These are phyloP conservation scores for Dissostichus mawsoni DNA, from an alignment of 2,113 vertebrate species.

Conservation along the genomic window DNA sequence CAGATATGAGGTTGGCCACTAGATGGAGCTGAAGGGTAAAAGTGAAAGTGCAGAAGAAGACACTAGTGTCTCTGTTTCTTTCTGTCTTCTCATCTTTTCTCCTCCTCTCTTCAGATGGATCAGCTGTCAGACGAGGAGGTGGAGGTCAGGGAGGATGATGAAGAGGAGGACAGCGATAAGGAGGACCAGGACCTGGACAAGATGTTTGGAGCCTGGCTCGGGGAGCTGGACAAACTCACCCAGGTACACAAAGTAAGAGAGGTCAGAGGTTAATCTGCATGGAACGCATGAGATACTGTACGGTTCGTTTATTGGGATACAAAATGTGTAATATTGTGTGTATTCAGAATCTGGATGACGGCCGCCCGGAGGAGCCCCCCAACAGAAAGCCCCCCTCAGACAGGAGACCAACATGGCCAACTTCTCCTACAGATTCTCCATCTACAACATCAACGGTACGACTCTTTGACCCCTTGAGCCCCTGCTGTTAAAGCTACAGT, in stretches of 20 bases:
- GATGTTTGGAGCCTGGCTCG: conserved; percentile 99
- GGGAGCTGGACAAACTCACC: conserved; percentile 84
- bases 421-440: conserved; percentile 99
- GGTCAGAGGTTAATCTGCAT: too few relatives aligned
- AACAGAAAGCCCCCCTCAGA: conserved; percentile 93
- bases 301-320: too few relatives aligned
- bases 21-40: conserved; percentile 20
- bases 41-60: not conserved
- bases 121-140: conserved; percentile 97
- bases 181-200: conserved; percentile 99
- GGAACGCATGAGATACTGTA: too few relatives aligned
- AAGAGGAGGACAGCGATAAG: conserved; percentile 98
- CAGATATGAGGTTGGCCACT: not conserved
- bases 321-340: not conserved
- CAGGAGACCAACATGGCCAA: conserved; percentile 99
- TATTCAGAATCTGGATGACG: conserved; percentile 93
- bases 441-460: conserved; percentile 99
- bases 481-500: too few relatives aligned
- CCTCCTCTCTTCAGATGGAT: conserved; percentile 88
- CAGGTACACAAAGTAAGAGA: conserved; percentile 58
- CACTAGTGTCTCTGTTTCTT: not conserved
- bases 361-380: conserved; percentile 83
- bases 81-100: not conserved
- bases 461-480: too few relatives aligned
- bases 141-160: conserved; percentile 88